phyloP scores from a whole-genome alignment of 2,888 invertebrate species.

The Acrocyrtus sp. region DNA sequence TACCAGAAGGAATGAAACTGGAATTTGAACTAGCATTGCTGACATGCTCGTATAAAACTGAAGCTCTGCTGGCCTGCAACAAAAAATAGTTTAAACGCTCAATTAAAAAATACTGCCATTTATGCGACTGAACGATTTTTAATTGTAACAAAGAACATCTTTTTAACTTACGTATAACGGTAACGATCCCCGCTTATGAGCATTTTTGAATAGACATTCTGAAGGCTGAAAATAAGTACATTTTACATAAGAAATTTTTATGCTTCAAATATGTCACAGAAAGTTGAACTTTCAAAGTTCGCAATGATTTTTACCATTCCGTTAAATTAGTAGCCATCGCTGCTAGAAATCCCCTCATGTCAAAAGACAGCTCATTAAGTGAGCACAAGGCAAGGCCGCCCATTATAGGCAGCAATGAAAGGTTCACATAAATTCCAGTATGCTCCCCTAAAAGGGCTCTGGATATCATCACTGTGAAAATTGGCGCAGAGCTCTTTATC shows the following conservation, averaged over 20 bases:
- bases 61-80: constrained; percentile 76
- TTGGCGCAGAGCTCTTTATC: constrained; percentile 82
- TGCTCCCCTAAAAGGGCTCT: constrained; percentile 70
- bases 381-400: constrained; percentile 79
- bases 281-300: background rate
- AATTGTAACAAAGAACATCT: too few species aligned
- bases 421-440: constrained; percentile 75
- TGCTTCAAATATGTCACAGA: background rate
- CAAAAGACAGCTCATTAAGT: constrained; percentile 81
- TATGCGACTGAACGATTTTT: background rate
- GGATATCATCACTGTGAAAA: constrained; percentile 81
- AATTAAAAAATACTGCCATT: constrained; percentile 6
- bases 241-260: constrained; percentile 8
- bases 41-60: constrained; percentile 83
- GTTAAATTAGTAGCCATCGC: constrained; percentile 82
- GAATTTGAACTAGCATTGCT: constrained; percentile 78
- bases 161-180: constrained; percentile 78
- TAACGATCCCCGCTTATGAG: constrained; percentile 79
- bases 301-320: constrained; percentile 71
- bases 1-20: constrained; percentile 75
- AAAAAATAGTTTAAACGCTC: constrained; percentile 4
- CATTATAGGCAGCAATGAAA: constrained; percentile 82
- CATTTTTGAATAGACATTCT: constrained; percentile 83
- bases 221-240: constrained; percentile 70
- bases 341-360: constrained; percentile 77